A percentile compares a stretch with the other conserved stretches of the same genome.
Conservation (phyloP, 2,888 invertebrate genomes). For the Sycophila texana region DNA sequence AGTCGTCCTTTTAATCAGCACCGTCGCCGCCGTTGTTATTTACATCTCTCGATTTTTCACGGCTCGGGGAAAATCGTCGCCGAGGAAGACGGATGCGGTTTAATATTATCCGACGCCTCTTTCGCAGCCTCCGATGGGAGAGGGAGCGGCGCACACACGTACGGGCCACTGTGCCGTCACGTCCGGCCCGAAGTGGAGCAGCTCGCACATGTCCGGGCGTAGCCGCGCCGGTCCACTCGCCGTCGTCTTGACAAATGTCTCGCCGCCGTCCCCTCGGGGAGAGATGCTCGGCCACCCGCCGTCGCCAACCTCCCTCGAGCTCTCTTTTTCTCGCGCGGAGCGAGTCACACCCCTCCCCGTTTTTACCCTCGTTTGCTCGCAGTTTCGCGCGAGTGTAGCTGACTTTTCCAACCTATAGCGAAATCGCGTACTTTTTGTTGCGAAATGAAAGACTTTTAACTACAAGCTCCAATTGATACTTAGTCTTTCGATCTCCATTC, state of each 20-base stretch:
- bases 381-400: neutral
- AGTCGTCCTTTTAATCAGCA: constrained; percentile 15
- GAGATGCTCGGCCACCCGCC: constrained; percentile 22
- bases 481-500: too few relatives aligned
- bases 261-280: constrained; percentile 61
- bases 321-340: constrained; percentile 28
- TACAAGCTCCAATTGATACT: too few relatives aligned
- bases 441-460: too few relatives aligned
- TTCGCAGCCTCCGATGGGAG: constrained; percentile 59
- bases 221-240: constrained; percentile 66
- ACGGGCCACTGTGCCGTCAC: constrained; percentile 49
- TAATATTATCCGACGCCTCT: constrained; percentile 67
- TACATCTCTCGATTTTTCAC: constrained; percentile 49
- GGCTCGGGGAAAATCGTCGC: constrained; percentile 50
- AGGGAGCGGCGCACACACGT: constrained; percentile 64
- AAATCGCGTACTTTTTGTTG: too few relatives aligned
- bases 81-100: constrained; percentile 72
- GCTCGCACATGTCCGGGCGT: neutral
- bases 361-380: constrained; percentile 1
- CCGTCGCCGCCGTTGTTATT: constrained; percentile 18
- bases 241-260: constrained; percentile 74
- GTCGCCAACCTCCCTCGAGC: constrained; percentile 27
- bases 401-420: too few relatives aligned
- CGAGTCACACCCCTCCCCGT: neutral
- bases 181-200: constrained; percentile 35